Evolutionary conservation across 1,140 invertebrate species (phyloP).

Genomic region (Rhyacophila brunnea): DNA sequence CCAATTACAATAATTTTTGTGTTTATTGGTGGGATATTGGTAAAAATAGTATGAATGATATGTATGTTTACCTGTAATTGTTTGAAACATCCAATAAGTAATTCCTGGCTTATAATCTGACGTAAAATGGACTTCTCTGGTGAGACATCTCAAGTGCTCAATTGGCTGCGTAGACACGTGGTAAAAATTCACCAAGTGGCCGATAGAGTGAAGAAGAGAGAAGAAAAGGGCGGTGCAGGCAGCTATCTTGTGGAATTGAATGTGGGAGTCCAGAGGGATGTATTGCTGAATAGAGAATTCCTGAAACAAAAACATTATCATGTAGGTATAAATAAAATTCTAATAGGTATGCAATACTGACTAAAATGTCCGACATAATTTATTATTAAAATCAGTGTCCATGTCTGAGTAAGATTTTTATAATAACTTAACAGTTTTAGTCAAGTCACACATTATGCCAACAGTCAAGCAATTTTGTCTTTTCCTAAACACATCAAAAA

Average conservation of each 20-base stretch:
- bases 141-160: slow-evolving; percentile 91
- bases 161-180: slow-evolving; percentile 96
- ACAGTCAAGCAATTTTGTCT: too few species aligned
- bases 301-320: slow-evolving; percentile 33
- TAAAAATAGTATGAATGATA: too few species aligned
- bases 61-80: slow-evolving; percentile 74
- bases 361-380: too few species aligned
- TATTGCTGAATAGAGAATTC: slow-evolving; percentile 97
- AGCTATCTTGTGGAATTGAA: slow-evolving; percentile 98
- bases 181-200: slow-evolving; percentile 98
- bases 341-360: too few species aligned
- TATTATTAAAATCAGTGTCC: too few species aligned
- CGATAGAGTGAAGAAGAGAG: slow-evolving; percentile 86
- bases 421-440: too few species aligned
- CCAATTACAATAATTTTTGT: too few species aligned
- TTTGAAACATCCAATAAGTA: slow-evolving; percentile 92
- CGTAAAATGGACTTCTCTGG: slow-evolving; percentile 90
- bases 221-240: slow-evolving; percentile 96
- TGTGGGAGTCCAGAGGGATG: slow-evolving; percentile 95
- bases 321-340: too few species aligned
- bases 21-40: too few species aligned
- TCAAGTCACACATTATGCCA: too few species aligned
- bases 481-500: too few species aligned
- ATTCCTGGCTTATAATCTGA: slow-evolving; percentile 90
- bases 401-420: too few species aligned